These are phyloP conservation scores for Melanogrammus aeglefinus DNA, from an alignment of 2,797 vertebrate genomes.

Conservation along the genomic window DNA sequence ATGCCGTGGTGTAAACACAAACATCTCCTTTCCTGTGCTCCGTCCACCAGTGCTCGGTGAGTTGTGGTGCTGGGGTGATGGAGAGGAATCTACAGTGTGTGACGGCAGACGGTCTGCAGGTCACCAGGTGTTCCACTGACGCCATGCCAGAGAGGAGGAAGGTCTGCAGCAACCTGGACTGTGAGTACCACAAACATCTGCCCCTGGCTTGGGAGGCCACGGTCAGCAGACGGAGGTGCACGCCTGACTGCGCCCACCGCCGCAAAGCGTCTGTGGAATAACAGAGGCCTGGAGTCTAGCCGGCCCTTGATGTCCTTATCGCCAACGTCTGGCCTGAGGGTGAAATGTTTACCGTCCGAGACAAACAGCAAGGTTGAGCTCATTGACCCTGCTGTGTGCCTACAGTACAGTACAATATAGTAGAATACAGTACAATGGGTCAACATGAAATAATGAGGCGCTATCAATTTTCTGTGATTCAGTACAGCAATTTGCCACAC, in stretches of 20 bases:
- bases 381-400: slow-evolving; percentile 26
- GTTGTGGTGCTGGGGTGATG: slow-evolving; percentile 85
- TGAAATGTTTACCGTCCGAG: slow-evolving; percentile 31
- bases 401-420: slow-evolving; percentile 1
- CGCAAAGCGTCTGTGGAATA: background rate
- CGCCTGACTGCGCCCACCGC: background rate
- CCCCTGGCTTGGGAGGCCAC: background rate
- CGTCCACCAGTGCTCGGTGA: slow-evolving; percentile 81
- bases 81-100: slow-evolving; percentile 86
- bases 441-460: slow-evolving; percentile 35
- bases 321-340: slow-evolving; percentile 28
- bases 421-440: background rate
- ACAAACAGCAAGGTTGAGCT: slow-evolving; percentile 34
- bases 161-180: slow-evolving; percentile 80
- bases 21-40: background rate
- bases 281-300: background rate
- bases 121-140: slow-evolving; percentile 71
- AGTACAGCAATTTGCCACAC: slow-evolving; percentile 37
- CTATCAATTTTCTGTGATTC: slow-evolving; percentile 43
- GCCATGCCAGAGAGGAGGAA: slow-evolving; percentile 79
- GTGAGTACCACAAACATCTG: slow-evolving; percentile 71
- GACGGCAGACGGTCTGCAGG: slow-evolving; percentile 75
- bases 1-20: background rate
- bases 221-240: background rate
- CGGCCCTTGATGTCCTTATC: slow-evolving; percentile 4